These are phyloP conservation scores for Hyphantria cunea DNA, from an alignment of 1,140 invertebrate genomes.

Conservation along the genomic window DNA sequence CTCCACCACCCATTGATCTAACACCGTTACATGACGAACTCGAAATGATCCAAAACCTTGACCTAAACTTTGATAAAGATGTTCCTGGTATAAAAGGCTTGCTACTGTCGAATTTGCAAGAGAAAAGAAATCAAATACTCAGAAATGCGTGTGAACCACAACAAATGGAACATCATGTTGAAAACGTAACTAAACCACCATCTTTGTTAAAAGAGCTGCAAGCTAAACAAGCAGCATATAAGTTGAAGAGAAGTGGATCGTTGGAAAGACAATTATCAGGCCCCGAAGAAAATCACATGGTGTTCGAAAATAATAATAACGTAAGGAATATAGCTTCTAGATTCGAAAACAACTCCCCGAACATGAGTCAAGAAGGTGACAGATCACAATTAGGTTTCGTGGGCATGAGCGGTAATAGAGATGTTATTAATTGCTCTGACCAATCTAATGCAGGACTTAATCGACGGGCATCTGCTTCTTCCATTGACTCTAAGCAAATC, in stretches of 20 bases:
- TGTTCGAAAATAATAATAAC: conserved; percentile 73
- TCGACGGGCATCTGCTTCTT: conserved; percentile 71
- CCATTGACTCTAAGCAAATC: conserved; percentile 73
- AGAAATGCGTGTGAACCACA: conserved; percentile 70
- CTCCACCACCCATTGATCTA: conserved; percentile 89
- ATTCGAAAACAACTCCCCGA: conserved; percentile 86
- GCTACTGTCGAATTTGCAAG: conserved; percentile 88
- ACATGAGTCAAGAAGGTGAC: conserved; percentile 48
- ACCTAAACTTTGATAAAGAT: conserved; percentile 58
- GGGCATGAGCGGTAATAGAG: conserved; percentile 64
- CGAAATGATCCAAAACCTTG: conserved; percentile 60
- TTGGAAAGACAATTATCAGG: conserved; percentile 66
- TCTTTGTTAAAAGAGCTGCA: conserved; percentile 91
- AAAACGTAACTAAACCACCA: conserved; percentile 74
- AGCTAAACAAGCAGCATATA: conserved; percentile 87
- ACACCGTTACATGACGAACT: conserved; percentile 83
- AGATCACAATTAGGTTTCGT: conserved; percentile 64
- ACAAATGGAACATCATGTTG: conserved; percentile 52
- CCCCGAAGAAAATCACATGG: conserved; percentile 50
- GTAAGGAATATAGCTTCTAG: conserved; percentile 91
- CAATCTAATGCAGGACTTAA: conserved; percentile 58
- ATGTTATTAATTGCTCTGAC: conserved; percentile 73
- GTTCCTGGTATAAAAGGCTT: conserved; percentile 72
- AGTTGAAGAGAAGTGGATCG: conserved; percentile 80
- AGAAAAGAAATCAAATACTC: conserved; percentile 88